phyloP scores from a whole-genome alignment of 2,797 vertebrate genomes.

The Acanthornis magna region DNA sequence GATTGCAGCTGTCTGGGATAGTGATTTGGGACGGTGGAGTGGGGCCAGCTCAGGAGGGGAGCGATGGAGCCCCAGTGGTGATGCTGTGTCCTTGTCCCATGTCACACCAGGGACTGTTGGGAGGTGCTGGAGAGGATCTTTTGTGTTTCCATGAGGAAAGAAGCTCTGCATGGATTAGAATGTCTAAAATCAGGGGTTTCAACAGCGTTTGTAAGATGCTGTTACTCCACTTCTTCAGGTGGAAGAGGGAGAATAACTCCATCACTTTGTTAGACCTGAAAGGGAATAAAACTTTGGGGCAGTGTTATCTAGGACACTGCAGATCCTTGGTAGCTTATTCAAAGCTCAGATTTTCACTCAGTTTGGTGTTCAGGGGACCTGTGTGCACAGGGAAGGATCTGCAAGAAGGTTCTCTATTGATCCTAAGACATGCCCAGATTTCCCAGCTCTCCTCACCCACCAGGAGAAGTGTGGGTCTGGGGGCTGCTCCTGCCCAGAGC shows the following conservation, averaged over 20 bases:
- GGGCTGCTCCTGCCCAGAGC: not conserved
- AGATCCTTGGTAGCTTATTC: not conserved
- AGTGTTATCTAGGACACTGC: not conserved
- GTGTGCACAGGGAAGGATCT: not conserved
- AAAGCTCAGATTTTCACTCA: not conserved
- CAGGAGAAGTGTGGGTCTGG: not conserved
- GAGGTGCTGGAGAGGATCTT: not conserved
- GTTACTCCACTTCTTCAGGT: not conserved
- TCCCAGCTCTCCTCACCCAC: not conserved
- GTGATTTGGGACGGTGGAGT: not conserved
- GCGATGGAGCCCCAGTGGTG: not conserved
- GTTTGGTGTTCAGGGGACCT: not conserved
- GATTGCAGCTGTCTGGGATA: not conserved
- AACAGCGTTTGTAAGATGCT: not conserved
- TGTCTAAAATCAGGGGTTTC: not conserved
- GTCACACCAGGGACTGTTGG: accelerated
- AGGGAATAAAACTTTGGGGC: not conserved
- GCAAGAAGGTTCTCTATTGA: not conserved
- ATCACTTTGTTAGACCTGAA: not conserved
- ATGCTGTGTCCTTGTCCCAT: not conserved
- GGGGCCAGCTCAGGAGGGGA: not conserved
- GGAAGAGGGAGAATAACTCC: not conserved
- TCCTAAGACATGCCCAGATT: not conserved
- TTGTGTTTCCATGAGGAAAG: not conserved
- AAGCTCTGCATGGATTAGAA: not conserved